Evolutionary conservation across 2,888 invertebrate species (phyloP), one percentile per base, ranked within the genome.

Genomic region (Ceriagrion tenellum): DNA sequence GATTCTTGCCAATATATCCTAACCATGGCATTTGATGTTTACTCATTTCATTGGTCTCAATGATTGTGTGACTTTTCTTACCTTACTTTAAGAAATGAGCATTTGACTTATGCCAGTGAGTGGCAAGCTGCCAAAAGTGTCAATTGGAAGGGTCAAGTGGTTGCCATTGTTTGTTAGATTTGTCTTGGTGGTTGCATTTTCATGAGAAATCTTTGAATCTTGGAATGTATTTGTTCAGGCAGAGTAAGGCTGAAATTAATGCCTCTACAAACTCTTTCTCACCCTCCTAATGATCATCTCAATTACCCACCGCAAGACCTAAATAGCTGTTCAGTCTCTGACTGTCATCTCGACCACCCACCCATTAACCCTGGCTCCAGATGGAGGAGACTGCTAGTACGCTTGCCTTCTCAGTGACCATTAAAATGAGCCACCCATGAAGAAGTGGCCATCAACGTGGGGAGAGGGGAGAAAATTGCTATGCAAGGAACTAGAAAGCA

Each of bases 401-500:
- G 69, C 93, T 93, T 93, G 93, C 69, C 93, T 47, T n/a, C 93
- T 69, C 69, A 93, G 93, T 69, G 91, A 93, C 93, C 74, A n/a
- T 93, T 69, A 81, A 89, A 69, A 93, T 93, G 93, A 74, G 93
- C 93, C 93, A 93, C 47, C 93, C 69, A 2, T 26, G 69, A 59
- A 69, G 47, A 93, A 74, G 93, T 93, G 93, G 93, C 93, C 47
- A 69, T 26, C 47, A 40, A 40, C 47, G 69, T 93, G 93, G 93
- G 93, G 93, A 93, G 93, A 93, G 93, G 93, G 93, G 93, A 93
- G 93, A 91, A 93, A 91, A 69, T 69, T 69, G 74, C 93, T 47
- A 69, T 69, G 93, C 69, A 93, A 93, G 69, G 93, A 93, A 93
- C 69, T 93, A 93, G 93, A 93, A 93, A 93, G 93, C 93, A 93